Evolutionary conservation across 2,888 invertebrate species (phyloP), one percentile per base, ranked within the genome.

Genomic region (Melanophora roralis): DNA sequence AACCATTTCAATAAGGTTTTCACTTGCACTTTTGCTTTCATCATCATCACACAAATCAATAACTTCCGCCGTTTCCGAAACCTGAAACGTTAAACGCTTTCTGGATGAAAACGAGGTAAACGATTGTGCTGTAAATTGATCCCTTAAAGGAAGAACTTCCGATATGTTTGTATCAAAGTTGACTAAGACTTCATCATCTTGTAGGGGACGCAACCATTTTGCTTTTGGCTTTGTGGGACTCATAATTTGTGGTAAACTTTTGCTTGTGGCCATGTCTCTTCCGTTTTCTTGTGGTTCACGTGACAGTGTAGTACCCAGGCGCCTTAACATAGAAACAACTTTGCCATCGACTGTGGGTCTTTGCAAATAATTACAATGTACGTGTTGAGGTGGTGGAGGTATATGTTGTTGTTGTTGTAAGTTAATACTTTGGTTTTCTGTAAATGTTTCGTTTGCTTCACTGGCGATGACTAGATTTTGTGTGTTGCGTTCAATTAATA

Each of bases 91-190:
- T 43, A 84, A 67, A 77, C 76, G 83, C 82, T 81, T 81, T 53
- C 82, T 81, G 60, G 82, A 80, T 11, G 75, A 51, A 6, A 60
- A 47, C 19, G 67, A 43, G 32, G 67, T 64, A 14, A 27, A 23
- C 60, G 9, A 77, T 51, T 27, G 9, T 81, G 57, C 6, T 69
- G 79, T 76, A 80, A 80, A 51, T 34, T 80, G 76, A 80, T 80
- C 76, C 59, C 68, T 8, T 38, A 72, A 53, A 8, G 76, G 87
- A 82, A 90, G 83, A 76, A 89, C 89, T 87, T 90, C 90, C 85
- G 88, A 87, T 83, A 90, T 87, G 81, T 85, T 88, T 78, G 86
- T 85, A 85, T 90, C 86, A 78, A 90, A 90, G 83, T 89, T 85
- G 77, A 90, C 84, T 80, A 89, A 84, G 71, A 90, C 85, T 82